These are phyloP conservation scores for Stenichneumon culpator DNA, from an alignment of 2,888 invertebrate genomes.

Conservation along the genomic window DNA sequence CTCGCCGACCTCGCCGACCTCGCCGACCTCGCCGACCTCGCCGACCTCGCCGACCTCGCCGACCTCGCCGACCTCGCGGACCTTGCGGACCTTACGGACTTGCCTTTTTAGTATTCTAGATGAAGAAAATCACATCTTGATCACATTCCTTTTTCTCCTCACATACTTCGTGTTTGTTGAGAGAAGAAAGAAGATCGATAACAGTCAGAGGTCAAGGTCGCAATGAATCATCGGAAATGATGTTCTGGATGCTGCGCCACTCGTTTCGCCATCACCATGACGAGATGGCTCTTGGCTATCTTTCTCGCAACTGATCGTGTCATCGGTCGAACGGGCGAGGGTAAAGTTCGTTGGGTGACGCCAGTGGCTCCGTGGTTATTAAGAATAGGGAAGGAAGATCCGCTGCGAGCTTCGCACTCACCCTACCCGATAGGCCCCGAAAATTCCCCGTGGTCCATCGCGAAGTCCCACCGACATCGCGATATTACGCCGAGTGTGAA, in stretches of 20 bases:
- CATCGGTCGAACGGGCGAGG: conserved; percentile 23
- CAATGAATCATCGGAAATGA: conserved; percentile 44
- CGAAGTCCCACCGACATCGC: conserved; percentile 32
- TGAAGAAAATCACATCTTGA: too few relatives aligned
- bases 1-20: too few relatives aligned
- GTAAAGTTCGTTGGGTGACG: conserved; percentile 8
- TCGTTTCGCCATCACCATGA: conserved; percentile 43
- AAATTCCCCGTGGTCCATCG: conserved; percentile 49
- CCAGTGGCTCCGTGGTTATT: conserved; percentile 41
- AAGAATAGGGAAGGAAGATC: conserved; percentile 14
- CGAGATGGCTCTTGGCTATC: conserved; percentile 6
- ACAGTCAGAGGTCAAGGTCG: background rate
- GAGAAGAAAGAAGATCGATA: background rate
- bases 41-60: too few relatives aligned
- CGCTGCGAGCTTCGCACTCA: background rate
- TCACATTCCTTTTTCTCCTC: too few relatives aligned
- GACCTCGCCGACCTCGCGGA: too few relatives aligned
- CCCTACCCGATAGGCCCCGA: conserved; percentile 38
- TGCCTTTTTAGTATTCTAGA: too few relatives aligned
- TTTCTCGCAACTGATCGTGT: conserved; percentile 21
- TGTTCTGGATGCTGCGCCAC: background rate
- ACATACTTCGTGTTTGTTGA: background rate
- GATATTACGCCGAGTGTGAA: conserved; percentile 40
- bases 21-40: too few relatives aligned
- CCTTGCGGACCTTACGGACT: too few relatives aligned